A percentile compares a stretch with the other conserved stretches of the same genome.
These are phyloP conservation scores for Sipha flava DNA, from an alignment of 1,140 invertebrate genomes.

Conservation along the genomic window DNA sequence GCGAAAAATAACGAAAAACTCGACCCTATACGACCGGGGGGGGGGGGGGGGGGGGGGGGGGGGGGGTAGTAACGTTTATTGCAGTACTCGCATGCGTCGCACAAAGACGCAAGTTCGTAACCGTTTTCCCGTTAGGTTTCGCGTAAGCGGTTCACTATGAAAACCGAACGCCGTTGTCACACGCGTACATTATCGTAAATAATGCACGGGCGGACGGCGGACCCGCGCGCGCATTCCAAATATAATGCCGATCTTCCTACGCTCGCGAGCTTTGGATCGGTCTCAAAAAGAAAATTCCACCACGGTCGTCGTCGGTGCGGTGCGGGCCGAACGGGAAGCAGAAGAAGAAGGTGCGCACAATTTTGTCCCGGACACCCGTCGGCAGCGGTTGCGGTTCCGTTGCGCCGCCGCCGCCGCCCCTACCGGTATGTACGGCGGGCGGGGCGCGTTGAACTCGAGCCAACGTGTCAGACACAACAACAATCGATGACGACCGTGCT, in stretches of 20 bases:
- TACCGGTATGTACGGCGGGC: background rate
- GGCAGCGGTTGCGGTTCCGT: background rate
- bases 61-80: too few species aligned
- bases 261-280: conserved; percentile 13
- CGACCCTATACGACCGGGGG: too few species aligned
- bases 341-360: background rate
- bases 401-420: background rate
- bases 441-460: conserved; percentile 4
- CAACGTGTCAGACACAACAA: conserved; percentile 25
- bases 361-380: background rate
- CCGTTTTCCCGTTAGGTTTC: too few species aligned
- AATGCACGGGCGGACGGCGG: background rate
- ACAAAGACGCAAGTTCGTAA: too few species aligned
- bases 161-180: background rate
- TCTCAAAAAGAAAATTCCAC: conserved; percentile 24
- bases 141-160: too few species aligned
- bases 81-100: too few species aligned
- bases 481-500: conserved; percentile 13
- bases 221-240: conserved; percentile 3
- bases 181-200: background rate
- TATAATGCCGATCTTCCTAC: conserved; percentile 23
- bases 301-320: background rate
- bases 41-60: too few species aligned
- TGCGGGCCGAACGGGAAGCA: background rate
- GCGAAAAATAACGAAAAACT: too few species aligned